Conservation (phyloP, 2,113 vertebrate species). For the Aphelocoma coerulescens region DNA sequence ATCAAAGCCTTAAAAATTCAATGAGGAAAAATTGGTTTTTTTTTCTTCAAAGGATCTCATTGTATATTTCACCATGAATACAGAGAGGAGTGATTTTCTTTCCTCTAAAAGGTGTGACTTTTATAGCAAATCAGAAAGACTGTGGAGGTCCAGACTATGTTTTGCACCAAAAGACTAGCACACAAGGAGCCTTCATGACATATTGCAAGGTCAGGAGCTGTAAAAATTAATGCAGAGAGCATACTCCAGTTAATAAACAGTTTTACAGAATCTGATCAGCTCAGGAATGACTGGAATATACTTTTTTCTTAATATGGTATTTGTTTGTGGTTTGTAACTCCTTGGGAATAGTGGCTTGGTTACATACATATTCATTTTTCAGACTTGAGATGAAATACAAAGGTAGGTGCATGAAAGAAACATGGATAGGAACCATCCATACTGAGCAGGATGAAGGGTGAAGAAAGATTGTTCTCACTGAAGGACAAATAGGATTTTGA, state of each 20-base stretch:
- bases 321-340: not conserved
- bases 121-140: constrained; percentile 60
- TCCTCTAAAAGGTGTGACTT: constrained; percentile 23
- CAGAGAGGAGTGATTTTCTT: not conserved
- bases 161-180: constrained; percentile 1
- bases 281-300: not conserved
- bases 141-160: not conserved
- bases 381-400: not conserved
- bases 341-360: not conserved
- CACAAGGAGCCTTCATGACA: not conserved
- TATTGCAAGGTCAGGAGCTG: not conserved
- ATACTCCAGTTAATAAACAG: not conserved
- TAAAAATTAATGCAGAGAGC: constrained; percentile 7
- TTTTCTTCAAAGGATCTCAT: constrained; percentile 46
- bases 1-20: constrained; percentile 28
- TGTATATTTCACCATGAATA: constrained; percentile 28
- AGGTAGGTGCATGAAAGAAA: not conserved
- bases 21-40: not conserved
- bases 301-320: not conserved
- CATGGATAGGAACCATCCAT: not conserved
- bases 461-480: not conserved
- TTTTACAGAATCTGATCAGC: not conserved
- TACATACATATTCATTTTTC: not conserved
- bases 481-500: not conserved
- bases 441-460: not conserved